Evolutionary conservation across 1,140 invertebrate species (phyloP).

Genomic region (Phortica variegata): DNA sequence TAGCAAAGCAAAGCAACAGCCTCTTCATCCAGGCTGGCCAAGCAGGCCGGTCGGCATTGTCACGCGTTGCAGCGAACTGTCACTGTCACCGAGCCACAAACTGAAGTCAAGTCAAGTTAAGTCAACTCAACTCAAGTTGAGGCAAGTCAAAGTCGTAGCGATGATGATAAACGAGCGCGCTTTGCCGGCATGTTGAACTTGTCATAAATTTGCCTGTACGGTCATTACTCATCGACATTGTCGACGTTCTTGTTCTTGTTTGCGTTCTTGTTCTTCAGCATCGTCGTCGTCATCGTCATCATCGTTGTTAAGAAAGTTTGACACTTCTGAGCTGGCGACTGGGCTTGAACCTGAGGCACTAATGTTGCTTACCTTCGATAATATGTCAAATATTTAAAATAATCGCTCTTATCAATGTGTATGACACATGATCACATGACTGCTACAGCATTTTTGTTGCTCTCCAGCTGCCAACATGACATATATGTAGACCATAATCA

Average conservation of each 20-base stretch:
- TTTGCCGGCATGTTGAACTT: conserved; percentile 46
- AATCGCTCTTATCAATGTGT: conserved; percentile 51
- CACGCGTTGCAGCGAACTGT: too few relatives aligned
- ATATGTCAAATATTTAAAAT: conserved; percentile 50
- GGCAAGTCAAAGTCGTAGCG: too few relatives aligned
- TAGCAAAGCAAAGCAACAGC: too few relatives aligned
- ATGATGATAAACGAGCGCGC: conserved; percentile 55
- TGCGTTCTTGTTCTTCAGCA: conserved; percentile 16
- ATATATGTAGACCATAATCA: too few relatives aligned
- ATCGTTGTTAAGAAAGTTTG: conserved; percentile 1
- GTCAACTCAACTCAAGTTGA: too few relatives aligned
- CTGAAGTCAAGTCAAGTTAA: too few relatives aligned
- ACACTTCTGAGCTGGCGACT: conserved; percentile 7
- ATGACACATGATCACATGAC: conserved; percentile 41
- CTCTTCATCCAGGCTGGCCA: too few relatives aligned
- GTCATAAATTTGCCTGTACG: conserved; percentile 54
- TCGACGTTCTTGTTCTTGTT: background rate
- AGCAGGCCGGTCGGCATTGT: too few relatives aligned
- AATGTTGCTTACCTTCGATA: conserved; percentile 33
- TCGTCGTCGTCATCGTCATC: conserved; percentile 1
- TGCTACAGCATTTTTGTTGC: background rate
- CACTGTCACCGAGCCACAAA: too few relatives aligned
- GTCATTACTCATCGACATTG: conserved; percentile 52
- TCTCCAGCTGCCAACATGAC: too few relatives aligned
- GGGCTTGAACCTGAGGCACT: conserved; percentile 25